Conservation (phyloP, 2,797 vertebrate species). For the Onychomys leucogaster region DNA sequence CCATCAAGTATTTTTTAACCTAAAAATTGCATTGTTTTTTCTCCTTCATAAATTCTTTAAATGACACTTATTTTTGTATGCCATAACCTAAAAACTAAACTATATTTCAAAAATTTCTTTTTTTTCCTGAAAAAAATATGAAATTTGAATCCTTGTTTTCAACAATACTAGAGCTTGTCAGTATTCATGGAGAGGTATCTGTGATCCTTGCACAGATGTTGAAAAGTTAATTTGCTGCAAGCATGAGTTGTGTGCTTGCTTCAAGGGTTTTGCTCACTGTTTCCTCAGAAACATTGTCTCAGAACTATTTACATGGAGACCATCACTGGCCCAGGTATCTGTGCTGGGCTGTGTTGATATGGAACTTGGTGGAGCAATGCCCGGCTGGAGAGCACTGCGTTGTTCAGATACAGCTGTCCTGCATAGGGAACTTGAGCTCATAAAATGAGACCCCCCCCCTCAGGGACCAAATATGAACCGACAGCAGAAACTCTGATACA, state of each 20-base stretch:
- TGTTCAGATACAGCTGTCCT: not conserved
- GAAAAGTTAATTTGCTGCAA: conserved; percentile 42
- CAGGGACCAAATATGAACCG: conserved; percentile 57
- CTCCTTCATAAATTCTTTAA: conserved; percentile 81
- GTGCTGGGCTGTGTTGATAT: conserved; percentile 1
- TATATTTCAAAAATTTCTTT: conserved; percentile 64
- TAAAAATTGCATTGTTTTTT: conserved; percentile 53
- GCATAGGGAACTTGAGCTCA: conserved; percentile 30
- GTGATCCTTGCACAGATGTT: conserved; percentile 48
- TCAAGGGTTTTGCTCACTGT: conserved; percentile 22
- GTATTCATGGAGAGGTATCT: conserved; percentile 67
- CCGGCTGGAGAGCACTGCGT: not conserved
- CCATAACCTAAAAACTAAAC: conserved; percentile 73
- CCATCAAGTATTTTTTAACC: conserved; percentile 40
- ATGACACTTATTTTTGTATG: conserved; percentile 92
- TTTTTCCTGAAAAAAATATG: conserved; percentile 28
- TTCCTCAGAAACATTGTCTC: not conserved
- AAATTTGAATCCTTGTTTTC: conserved; percentile 74
- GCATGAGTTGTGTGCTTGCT: conserved; percentile 6
- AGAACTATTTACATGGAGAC: not conserved
- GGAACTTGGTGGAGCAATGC: not conserved
- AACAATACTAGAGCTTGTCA: conserved; percentile 65
- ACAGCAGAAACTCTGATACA: conserved; percentile 36
- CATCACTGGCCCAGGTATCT: conserved; percentile 41
- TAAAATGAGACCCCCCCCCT: conserved; percentile 44